These are phyloP conservation scores for Coenobita brevimanus DNA, from an alignment of 1,140 invertebrate species.

Conservation along the genomic window DNA sequence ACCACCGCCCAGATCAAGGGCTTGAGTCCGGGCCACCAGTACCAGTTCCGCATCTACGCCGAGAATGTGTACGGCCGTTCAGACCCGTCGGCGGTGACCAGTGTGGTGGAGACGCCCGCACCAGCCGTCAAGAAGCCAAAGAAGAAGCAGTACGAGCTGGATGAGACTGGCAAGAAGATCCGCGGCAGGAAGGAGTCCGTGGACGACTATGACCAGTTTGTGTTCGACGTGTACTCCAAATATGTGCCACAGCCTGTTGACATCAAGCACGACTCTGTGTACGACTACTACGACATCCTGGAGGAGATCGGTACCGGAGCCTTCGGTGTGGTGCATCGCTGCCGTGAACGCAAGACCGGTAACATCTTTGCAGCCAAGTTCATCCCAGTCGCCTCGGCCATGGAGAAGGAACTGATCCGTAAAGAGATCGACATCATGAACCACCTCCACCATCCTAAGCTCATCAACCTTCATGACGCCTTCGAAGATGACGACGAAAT, in stretches of 20 bases:
- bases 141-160: constrained; percentile 87
- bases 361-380: constrained; percentile 99
- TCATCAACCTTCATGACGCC: constrained; percentile 98
- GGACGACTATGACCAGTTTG: constrained; percentile 97
- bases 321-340: constrained; percentile 98
- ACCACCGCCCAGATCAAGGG: constrained; percentile 92
- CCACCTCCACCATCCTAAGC: constrained; percentile 96
- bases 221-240: constrained; percentile 97
- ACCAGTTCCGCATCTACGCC: constrained; percentile 97
- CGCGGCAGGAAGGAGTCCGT: constrained; percentile 91
- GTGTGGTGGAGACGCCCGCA: constrained; percentile 83
- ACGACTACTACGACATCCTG: constrained; percentile 98
- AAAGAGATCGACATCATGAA: constrained; percentile 99
- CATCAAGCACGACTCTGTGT: constrained; percentile 92
- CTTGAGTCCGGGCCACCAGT: constrained; percentile 91
- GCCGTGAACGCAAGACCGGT: constrained; percentile 94
- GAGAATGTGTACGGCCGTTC: constrained; percentile 97
- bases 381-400: constrained; percentile 94
- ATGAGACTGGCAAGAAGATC: constrained; percentile 94
- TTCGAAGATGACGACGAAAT: constrained; percentile 99
- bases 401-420: constrained; percentile 97
- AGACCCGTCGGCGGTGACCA: constrained; percentile 87
- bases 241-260: constrained; percentile 97
- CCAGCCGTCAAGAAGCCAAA: constrained; percentile 81
- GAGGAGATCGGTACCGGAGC: constrained; percentile 99